Conservation (phyloP, 2,888 invertebrate genomes). For the Oconnorella tubifera region DNA sequence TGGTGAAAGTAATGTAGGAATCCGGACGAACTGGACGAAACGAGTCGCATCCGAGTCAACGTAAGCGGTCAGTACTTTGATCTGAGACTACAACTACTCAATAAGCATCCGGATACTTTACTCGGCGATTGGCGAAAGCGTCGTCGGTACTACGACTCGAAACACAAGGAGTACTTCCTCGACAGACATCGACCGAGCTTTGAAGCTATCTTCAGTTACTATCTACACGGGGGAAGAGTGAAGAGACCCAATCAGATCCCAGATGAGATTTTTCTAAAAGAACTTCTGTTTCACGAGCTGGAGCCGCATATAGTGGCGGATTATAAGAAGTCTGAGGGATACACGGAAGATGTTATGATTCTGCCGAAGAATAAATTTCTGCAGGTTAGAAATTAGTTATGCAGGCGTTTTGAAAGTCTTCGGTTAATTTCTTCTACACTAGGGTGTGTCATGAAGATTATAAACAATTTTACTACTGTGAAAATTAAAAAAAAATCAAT, state of each 20-base stretch:
- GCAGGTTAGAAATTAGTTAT: no score
- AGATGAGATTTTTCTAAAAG: conserved; percentile 56
- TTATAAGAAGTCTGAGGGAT: conserved; percentile 52
- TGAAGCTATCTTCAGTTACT: conserved; percentile 50
- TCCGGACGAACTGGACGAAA: neutral
- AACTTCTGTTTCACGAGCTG: conserved; percentile 49
- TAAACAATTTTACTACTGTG: no score
- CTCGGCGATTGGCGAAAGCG: conserved; percentile 45
- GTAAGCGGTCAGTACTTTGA: conserved; percentile 50
- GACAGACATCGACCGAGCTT: conserved; percentile 50
- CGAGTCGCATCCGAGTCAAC: conserved; percentile 34
- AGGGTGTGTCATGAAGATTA: no score
- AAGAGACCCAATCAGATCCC: conserved; percentile 57
- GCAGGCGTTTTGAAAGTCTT: no score
- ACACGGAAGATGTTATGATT: conserved; percentile 36
- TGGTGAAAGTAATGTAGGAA: no score
- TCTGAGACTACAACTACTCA: conserved; percentile 45
- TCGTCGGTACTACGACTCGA: conserved; percentile 43
- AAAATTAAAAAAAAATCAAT: no score
- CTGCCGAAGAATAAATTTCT: conserved; percentile 41
- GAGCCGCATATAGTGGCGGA: conserved; percentile 50
- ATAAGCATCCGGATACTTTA: conserved; percentile 47
- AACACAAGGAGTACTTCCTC: conserved; percentile 47
- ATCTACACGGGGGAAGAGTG: conserved; percentile 52
- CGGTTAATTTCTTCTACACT: no score